phyloP scores from a whole-genome alignment of 2,113 vertebrate species.

The Sprattus sprattus region DNA sequence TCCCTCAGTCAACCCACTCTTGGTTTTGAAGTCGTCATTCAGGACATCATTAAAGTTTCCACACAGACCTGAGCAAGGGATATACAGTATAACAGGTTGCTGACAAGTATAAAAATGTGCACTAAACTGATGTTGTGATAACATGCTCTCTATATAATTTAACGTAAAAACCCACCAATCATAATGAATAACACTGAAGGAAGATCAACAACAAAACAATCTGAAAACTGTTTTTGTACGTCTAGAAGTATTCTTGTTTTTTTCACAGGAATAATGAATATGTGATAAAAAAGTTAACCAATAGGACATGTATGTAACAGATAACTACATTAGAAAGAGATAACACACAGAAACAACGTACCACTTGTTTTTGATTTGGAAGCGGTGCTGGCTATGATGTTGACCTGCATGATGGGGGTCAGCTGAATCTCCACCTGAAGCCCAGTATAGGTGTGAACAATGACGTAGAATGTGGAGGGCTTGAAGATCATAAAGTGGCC shows the following conservation, averaged over 20 bases:
- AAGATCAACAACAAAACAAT: no score
- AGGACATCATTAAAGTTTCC: slow-evolving; percentile 85
- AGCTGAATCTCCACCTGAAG: slow-evolving; percentile 79
- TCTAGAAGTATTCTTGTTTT: no score
- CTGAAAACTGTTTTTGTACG: no score
- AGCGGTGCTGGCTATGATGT: slow-evolving; percentile 65
- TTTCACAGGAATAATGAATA: no score
- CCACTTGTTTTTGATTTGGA: slow-evolving; percentile 75
- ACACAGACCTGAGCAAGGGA: slow-evolving; percentile 78
- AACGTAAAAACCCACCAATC: neutral
- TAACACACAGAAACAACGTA: slow-evolving; percentile 51
- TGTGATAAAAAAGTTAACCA: neutral
- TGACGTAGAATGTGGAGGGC: slow-evolving; percentile 81
- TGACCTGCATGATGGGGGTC: slow-evolving; percentile 80
- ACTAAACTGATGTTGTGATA: neutral
- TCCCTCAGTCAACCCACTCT: slow-evolving; percentile 78
- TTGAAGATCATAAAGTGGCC: slow-evolving; percentile 64
- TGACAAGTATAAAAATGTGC: neutral
- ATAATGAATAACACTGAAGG: no score
- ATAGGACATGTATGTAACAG: neutral
- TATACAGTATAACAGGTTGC: neutral
- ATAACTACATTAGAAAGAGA: neutral
- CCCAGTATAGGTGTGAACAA: slow-evolving; percentile 72
- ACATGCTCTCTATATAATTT: neutral
- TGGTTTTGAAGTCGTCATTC: slow-evolving; percentile 76